Percentiles rank a stretch among this genome's conserved stretches.
Conservation (phyloP, 2,113 vertebrate genomes). For the Labeo rohita region DNA sequence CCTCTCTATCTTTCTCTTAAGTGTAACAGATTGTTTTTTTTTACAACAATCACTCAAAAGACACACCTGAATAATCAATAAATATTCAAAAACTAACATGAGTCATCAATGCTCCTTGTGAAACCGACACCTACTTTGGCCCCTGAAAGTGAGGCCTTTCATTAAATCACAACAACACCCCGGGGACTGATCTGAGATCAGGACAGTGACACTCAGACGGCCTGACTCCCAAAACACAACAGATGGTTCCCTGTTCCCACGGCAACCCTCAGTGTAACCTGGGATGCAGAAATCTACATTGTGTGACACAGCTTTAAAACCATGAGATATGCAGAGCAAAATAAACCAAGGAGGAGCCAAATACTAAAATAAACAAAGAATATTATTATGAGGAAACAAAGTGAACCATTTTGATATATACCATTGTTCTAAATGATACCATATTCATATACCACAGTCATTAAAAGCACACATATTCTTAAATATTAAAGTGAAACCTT, state of each 20-base stretch:
- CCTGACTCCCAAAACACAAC: constrained; percentile 28
- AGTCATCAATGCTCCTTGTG: background rate
- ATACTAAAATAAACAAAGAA: background rate
- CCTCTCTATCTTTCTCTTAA: background rate
- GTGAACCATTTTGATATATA: background rate
- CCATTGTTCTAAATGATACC: background rate
- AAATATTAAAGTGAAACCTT: background rate
- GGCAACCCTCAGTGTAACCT: constrained; percentile 17
- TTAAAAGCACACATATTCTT: background rate
- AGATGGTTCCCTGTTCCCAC: constrained; percentile 33
- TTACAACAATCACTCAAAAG: background rate
- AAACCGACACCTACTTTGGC: constrained; percentile 11
- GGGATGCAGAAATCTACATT: constrained; percentile 8
- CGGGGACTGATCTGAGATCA: constrained; percentile 28
- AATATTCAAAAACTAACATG: background rate
- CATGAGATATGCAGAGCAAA: background rate
- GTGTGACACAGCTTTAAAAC: background rate
- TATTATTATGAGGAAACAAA: background rate
- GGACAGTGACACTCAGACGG: constrained; percentile 17
- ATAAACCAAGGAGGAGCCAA: background rate
- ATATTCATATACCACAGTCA: background rate
- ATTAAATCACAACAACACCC: constrained; percentile 43
- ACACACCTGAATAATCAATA: background rate
- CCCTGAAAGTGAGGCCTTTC: constrained; percentile 32
- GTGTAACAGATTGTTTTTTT: background rate